Conservation (phyloP, 2,797 vertebrate genomes). For the Centropyge bicolor region DNA sequence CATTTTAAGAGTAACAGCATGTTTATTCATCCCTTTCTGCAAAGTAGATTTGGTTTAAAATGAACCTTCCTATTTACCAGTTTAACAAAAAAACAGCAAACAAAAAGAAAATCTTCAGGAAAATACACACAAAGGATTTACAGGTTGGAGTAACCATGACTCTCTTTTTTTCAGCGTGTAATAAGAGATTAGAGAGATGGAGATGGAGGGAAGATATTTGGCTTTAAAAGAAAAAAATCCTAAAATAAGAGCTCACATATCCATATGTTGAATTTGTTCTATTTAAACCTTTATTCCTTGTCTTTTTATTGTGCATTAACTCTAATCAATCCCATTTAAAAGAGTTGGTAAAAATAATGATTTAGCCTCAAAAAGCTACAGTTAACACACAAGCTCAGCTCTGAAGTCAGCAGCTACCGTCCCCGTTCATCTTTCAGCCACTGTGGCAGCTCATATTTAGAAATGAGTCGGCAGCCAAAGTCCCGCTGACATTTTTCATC, state of each 20-base stretch:
- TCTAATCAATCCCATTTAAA: slow-evolving; percentile 9
- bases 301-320: background rate
- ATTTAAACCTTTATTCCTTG: background rate
- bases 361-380: background rate
- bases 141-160: background rate
- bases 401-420: slow-evolving; percentile 31
- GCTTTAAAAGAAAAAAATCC: background rate
- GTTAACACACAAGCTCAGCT: slow-evolving; percentile 16
- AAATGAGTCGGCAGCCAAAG: slow-evolving; percentile 1
- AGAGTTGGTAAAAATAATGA: background rate
- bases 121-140: background rate
- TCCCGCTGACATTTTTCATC: slow-evolving; percentile 44
- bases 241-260: background rate
- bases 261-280: background rate
- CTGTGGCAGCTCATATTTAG: slow-evolving; percentile 21
- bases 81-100: background rate
- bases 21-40: background rate
- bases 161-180: background rate
- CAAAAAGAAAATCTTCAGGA: background rate
- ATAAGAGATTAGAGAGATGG: background rate
- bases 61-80: background rate
- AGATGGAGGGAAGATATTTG: background rate
- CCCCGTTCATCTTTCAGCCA: slow-evolving; percentile 21
- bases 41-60: background rate
- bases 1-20: background rate